Evolutionary conservation across 2,888 invertebrate genomes (phyloP).

Genomic region (Apodemia mormo): DNA sequence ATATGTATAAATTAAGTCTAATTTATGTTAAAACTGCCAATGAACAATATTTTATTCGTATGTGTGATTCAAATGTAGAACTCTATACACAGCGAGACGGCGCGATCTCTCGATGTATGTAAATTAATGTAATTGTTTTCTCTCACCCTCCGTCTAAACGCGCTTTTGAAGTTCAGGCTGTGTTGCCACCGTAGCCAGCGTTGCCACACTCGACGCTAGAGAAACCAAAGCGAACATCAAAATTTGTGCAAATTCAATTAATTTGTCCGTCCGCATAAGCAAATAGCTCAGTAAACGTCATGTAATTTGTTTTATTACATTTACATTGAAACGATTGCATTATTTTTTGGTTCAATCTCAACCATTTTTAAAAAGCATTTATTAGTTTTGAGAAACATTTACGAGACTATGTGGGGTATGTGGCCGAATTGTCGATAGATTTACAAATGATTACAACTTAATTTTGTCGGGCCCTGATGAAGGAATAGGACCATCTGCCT

Average conservation of each 20-base stretch:
- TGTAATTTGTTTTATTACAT: not conserved
- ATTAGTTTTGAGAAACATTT: no score
- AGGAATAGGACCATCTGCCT: no score
- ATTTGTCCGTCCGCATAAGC: slow-evolving; percentile 3
- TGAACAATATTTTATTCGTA: not conserved
- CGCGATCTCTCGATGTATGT: slow-evolving; percentile 8
- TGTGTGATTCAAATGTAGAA: not conserved
- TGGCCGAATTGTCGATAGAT: no score
- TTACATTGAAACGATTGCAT: no score
- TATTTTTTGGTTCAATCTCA: no score
- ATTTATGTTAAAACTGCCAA: no score
- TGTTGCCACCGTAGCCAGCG: not conserved
- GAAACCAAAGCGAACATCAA: slow-evolving; percentile 10
- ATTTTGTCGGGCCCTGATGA: no score
- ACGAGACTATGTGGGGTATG: no score
- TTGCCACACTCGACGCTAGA: not conserved
- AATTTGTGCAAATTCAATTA: slow-evolving; percentile 11
- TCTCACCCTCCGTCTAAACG: slow-evolving; percentile 4
- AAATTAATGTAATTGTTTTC: slow-evolving; percentile 15
- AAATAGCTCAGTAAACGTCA: not conserved
- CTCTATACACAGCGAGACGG: not conserved
- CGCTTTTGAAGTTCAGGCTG: slow-evolving; percentile 11
- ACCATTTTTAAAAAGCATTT: no score
- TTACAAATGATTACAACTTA: no score
- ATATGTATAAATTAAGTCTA: no score